Conservation (phyloP, 1,140 invertebrate genomes). For the Brachionus rubens region DNA sequence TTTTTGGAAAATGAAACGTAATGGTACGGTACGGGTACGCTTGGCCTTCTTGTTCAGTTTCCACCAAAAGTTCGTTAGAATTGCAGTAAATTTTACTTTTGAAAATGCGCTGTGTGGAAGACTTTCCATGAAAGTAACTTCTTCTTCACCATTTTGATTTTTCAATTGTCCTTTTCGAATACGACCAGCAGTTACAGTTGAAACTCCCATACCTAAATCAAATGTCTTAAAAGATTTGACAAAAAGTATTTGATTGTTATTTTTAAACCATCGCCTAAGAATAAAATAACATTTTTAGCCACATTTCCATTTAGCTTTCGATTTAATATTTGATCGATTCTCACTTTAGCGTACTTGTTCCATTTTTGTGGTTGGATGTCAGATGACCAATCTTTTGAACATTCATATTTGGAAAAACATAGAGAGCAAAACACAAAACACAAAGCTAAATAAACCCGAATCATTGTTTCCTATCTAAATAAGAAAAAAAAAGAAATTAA, state of each 20-base stretch:
- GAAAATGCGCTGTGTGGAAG: conserved; percentile 48
- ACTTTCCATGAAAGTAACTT: conserved; percentile 8
- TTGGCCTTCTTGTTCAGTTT: no score
- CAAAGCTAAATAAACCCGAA: neutral
- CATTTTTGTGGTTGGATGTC: conserved; percentile 32
- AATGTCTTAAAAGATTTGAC: neutral
- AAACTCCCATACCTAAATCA: conserved; percentile 71
- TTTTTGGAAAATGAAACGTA: no score
- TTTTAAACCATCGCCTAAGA: conserved; percentile 75
- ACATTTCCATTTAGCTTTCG: conserved; percentile 48
- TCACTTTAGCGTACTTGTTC: neutral
- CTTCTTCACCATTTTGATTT: conserved; percentile 67
- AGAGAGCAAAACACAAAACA: neutral
- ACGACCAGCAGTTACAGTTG: conserved; percentile 80
- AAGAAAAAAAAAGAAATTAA: no score
- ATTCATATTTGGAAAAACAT: neutral
- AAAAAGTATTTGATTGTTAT: neutral
- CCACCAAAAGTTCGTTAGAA: no score
- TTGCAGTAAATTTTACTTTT: no score
- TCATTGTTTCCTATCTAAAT: no score
- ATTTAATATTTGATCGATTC: conserved; percentile 9
- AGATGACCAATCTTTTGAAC: conserved; percentile 40
- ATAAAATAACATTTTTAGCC: conserved; percentile 85
- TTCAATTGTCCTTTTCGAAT: conserved; percentile 68
- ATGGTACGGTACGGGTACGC: no score